These are phyloP conservation scores for Alfaro cultratus DNA, from an alignment of 2,797 vertebrate genomes.

Conservation along the genomic window DNA sequence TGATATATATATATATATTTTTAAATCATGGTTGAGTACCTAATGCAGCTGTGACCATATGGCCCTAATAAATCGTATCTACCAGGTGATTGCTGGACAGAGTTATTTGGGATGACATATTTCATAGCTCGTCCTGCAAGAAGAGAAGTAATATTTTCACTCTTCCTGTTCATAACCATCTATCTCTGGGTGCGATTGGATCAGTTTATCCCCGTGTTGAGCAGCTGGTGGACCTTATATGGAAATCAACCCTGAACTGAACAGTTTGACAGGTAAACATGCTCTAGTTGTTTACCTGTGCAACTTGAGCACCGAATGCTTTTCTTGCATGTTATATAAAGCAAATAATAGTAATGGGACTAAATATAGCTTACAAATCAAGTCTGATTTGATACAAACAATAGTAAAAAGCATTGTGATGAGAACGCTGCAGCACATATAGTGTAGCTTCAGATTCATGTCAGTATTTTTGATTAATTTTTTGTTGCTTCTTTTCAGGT, in stretches of 20 bases:
- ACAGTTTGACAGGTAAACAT: no score
- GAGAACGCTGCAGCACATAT: not conserved
- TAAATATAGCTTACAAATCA: not conserved
- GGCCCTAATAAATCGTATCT: not conserved
- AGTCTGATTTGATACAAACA: not conserved
- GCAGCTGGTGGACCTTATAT: no score
- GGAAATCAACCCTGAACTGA: no score
- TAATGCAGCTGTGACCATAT: not conserved
- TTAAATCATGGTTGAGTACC: not conserved
- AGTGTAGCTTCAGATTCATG: not conserved
- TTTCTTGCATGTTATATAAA: no score
- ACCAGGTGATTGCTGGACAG: not conserved
- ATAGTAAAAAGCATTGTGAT: not conserved
- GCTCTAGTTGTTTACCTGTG: no score
- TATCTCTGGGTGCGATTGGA: no score
- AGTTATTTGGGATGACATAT: not conserved
- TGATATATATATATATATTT: not conserved
- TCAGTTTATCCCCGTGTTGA: no score
- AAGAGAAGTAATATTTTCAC: no score
- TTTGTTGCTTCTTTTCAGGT: conserved; percentile 2
- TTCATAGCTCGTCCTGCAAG: no score
- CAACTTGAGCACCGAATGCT: no score
- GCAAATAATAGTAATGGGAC: not conserved
- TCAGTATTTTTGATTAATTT: not conserved
- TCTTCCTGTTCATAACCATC: no score